A percentile compares a stretch with the other conserved stretches of the same genome.
Conservation (phyloP, 2,113 vertebrate species). For the Benthochromis sp. region DNA sequence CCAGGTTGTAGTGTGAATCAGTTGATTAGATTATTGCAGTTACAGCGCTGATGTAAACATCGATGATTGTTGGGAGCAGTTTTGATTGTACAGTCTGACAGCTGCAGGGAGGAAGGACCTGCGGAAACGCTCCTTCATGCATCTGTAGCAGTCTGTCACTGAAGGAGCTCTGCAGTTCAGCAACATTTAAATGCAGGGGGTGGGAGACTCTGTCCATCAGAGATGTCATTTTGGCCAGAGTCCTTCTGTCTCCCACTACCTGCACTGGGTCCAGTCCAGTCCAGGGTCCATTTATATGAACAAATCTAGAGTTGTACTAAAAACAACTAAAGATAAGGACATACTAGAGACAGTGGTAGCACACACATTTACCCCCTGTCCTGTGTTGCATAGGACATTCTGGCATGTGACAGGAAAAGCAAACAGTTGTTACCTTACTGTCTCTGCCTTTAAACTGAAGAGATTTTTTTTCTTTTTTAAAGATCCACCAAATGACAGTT, state of each 20-base stretch:
- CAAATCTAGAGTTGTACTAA: accelerated
- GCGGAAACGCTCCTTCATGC: no score
- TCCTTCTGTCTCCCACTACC: background rate
- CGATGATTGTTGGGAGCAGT: no score
- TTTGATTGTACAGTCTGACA: no score
- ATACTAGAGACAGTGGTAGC: background rate
- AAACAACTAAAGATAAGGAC: background rate
- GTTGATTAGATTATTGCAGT: no score
- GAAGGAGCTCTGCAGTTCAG: no score
- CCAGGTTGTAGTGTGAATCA: no score
- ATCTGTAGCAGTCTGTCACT: no score
- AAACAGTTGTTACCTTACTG: background rate
- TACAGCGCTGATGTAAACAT: no score
- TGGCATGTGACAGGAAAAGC: background rate
- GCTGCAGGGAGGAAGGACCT: no score
- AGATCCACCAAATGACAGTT: background rate
- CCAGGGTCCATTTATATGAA: background rate
- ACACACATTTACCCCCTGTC: background rate
- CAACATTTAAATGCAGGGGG: no score
- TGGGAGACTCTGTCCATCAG: no score
- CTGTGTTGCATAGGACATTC: background rate
- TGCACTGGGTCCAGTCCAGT: background rate
- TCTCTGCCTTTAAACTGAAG: background rate
- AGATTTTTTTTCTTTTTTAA: background rate
- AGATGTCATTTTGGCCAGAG: background rate